Base-by-base conservation (phyloP, 2,888 invertebrate genomes). In the Zele albiditarsus region DNA sequence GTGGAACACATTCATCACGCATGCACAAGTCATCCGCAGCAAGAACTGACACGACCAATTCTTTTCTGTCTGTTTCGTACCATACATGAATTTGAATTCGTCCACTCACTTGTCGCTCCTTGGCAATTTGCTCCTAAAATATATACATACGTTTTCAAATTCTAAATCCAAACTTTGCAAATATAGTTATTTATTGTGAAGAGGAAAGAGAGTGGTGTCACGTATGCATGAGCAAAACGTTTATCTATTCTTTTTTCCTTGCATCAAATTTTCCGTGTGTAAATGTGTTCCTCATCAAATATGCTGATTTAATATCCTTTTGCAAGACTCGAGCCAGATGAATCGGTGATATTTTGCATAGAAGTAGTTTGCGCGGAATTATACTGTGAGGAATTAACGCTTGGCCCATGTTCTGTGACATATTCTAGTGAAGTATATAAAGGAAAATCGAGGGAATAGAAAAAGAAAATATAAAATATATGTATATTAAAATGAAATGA, bases 61-160 rank as follows among this genome's bases (percentile, higher is more conserved):
- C 96, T 83, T 93, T 93, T 76, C 95, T 92, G 84, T 96, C 96
- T 76, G 94, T 93, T 86, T 96, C 95, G 90, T 96, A 97, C 94
- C 95, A 96, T 73, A 97, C 94, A 88, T 97, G 96, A 80, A 97
- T 92, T 90, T 96, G 96, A 49, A 97, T 93, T 27, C 96, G 92
- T 60, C 96, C 96, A 31, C 94, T 92, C 74, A 94, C 93, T 81
- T 93, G 93, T 78, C 94, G 93, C 89, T 95, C 95, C 77, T 94
- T 92, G n/a, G 92, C 92, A 79, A 94, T 90, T 91, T 94, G 94
- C 88, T 94, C 94, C 94, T 94, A 89, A 71, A 90, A 89, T 62
- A 80, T 62, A 80, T 80, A 60, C 38, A 66, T 65, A 25, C 66
- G 62, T 63, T 77, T 74, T 60, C 69, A 71, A 72, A 62, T 31